Percentiles rank a stretch among this genome's conserved stretches.
Evolutionary conservation across 2,797 vertebrate genomes (phyloP).

Genomic region (Amblyopsis hoosieri): DNA sequence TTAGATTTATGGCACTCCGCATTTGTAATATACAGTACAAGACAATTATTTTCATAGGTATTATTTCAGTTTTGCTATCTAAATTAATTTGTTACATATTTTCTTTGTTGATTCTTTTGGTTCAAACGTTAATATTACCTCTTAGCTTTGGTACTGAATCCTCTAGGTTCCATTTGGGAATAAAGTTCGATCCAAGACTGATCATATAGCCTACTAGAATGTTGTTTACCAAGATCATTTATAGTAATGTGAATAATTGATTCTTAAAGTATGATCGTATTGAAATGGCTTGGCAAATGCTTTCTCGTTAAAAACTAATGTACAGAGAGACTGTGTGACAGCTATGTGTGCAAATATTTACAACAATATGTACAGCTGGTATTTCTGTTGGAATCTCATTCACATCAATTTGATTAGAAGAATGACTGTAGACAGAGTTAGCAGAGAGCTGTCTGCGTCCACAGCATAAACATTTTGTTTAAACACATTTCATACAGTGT

Average conservation of each 20-base stretch:
- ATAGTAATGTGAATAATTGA: background rate
- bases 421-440: no score
- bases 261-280: background rate
- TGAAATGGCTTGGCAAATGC: background rate
- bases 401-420: no score
- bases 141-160: background rate
- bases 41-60: background rate
- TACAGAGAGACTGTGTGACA: no score
- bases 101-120: no score
- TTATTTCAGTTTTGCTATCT: background rate
- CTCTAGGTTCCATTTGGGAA: background rate
- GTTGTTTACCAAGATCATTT: constrained; percentile 12
- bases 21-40: background rate
- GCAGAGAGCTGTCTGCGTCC: no score
- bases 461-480: no score
- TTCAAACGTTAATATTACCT: background rate
- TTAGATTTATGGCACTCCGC: background rate
- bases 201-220: background rate
- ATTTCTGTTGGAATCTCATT: no score
- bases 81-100: no score
- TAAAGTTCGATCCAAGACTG: background rate
- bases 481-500: background rate
- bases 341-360: no score
- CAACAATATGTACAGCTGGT: no score
- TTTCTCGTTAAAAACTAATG: no score